Evolutionary conservation across 1,140 invertebrate genomes (phyloP).

Genomic region (Gonioctena quinquepunctata): DNA sequence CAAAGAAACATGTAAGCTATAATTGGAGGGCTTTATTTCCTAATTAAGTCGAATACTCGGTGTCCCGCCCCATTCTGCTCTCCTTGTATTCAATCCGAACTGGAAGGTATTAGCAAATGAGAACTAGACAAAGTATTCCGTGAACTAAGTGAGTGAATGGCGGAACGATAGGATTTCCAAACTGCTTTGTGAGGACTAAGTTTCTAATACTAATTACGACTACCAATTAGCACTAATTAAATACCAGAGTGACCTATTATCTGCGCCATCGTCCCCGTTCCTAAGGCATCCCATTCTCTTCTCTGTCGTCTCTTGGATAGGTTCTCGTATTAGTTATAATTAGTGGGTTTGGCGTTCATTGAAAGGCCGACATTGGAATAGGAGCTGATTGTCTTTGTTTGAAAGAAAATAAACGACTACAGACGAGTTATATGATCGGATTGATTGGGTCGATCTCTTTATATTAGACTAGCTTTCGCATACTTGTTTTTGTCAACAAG

Average conservation of each 20-base stretch:
- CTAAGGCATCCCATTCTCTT: slow-evolving; percentile 37
- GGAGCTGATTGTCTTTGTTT: neutral
- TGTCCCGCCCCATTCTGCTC: neutral
- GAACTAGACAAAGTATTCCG: slow-evolving; percentile 22
- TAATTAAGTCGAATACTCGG: slow-evolving; percentile 13
- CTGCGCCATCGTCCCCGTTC: slow-evolving; percentile 21
- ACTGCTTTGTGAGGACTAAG: slow-evolving; percentile 49
- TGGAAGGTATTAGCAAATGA: slow-evolving; percentile 26
- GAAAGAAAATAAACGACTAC: no score
- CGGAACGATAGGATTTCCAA: slow-evolving; percentile 43
- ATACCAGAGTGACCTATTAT: slow-evolving; percentile 47
- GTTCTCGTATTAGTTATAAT: slow-evolving; percentile 36
- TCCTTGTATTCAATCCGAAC: neutral
- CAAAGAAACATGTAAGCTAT: slow-evolving; percentile 3
- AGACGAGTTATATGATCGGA: no score
- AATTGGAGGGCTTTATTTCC: slow-evolving; percentile 13
- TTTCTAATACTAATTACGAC: slow-evolving; percentile 51
- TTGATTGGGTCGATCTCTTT: neutral
- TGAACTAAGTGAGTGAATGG: slow-evolving; percentile 14
- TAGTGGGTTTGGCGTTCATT: slow-evolving; percentile 30
- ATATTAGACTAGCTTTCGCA: no score
- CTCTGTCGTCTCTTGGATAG: slow-evolving; percentile 34
- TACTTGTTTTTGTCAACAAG: no score
- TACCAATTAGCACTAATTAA: slow-evolving; percentile 49
- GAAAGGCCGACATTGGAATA: neutral